A percentile compares a stretch with the other conserved stretches of the same genome.
Evolutionary conservation across 2,888 invertebrate genomes (phyloP).

Genomic region (Lithophane socia): DNA sequence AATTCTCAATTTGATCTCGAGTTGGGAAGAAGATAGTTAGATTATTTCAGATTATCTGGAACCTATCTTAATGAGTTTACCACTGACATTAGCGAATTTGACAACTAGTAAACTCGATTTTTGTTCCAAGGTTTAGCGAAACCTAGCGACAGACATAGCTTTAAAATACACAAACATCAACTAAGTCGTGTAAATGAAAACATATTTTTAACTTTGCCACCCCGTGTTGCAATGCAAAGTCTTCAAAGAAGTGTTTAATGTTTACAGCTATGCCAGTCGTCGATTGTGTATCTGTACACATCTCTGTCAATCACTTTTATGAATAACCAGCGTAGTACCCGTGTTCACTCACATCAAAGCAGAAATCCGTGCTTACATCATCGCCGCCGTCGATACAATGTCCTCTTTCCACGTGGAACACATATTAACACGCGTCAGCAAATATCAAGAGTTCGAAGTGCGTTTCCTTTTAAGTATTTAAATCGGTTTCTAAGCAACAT

Average conservation of each 20-base stretch:
- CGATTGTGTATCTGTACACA: neutral
- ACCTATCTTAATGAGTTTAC: no score
- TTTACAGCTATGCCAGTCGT: neutral
- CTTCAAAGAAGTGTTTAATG: neutral
- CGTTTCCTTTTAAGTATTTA: neutral
- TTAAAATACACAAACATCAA: neutral
- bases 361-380: slow-evolving; percentile 15
- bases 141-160: no score
- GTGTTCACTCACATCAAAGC: slow-evolving; percentile 28
- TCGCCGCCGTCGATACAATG: slow-evolving; percentile 20
- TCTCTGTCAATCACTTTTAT: slow-evolving; percentile 2
- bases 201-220: neutral
- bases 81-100: no score
- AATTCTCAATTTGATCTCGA: no score
- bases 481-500: neutral
- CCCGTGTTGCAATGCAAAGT: neutral
- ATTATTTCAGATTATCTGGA: no score
- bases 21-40: no score
- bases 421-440: slow-evolving; percentile 24
- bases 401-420: slow-evolving; percentile 25
- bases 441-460: slow-evolving; percentile 7
- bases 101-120: no score
- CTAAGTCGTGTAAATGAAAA: slow-evolving; percentile 1
- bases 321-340: slow-evolving; percentile 15
- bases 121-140: no score